Evolutionary conservation across 2,113 vertebrate species (phyloP).

Genomic region (Sebastes schlegelii): DNA sequence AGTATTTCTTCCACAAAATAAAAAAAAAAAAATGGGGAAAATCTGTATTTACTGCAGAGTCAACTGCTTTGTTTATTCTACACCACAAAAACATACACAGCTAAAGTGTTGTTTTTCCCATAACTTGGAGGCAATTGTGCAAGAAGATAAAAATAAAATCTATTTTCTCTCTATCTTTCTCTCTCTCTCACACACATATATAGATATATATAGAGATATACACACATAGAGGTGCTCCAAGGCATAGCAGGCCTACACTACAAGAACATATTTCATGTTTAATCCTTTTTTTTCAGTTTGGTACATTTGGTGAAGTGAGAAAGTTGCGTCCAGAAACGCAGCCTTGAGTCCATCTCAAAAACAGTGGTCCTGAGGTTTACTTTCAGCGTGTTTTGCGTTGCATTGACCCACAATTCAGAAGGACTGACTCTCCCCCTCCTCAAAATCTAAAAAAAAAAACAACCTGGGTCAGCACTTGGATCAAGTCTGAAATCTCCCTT

Average conservation of each 20-base stretch:
- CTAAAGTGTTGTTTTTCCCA: background rate
- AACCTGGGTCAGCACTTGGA: background rate
- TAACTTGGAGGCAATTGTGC: background rate
- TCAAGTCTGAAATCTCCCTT: conserved; percentile 17
- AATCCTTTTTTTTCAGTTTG: background rate
- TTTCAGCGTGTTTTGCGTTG: background rate
- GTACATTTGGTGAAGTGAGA: background rate
- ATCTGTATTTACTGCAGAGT: background rate
- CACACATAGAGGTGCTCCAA: background rate
- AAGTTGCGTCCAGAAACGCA: background rate
- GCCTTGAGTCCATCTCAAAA: background rate
- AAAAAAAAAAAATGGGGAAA: background rate
- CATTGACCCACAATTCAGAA: background rate
- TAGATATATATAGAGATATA: conserved; percentile 12
- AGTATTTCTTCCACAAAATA: background rate
- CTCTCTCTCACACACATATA: background rate
- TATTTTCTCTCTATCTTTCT: background rate
- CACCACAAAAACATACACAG: background rate
- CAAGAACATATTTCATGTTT: background rate
- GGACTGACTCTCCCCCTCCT: background rate
- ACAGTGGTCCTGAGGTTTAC: background rate
- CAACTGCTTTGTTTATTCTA: background rate
- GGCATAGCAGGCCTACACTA: background rate
- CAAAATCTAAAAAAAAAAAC: conserved; percentile 1
- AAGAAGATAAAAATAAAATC: background rate